A percentile compares a stretch with the other conserved stretches of the same genome.
phyloP scores from a whole-genome alignment of 2,113 vertebrate species.

The Plecturocebus donacophilus region DNA sequence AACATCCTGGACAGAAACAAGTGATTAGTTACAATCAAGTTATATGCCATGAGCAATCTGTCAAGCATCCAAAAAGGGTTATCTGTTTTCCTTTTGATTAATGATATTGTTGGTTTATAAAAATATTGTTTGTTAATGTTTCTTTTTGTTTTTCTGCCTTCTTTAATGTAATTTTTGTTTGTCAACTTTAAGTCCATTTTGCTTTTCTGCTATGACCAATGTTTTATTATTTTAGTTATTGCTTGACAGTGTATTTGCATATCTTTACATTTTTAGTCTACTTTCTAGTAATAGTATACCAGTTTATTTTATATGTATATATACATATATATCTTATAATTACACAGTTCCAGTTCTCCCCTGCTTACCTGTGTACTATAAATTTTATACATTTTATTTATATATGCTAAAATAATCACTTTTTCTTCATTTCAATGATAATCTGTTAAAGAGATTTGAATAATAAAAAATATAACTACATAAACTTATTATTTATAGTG shows the following conservation, averaged over 20 bases:
- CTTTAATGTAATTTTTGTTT: neutral
- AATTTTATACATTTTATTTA: neutral
- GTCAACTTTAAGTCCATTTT: neutral
- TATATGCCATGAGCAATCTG: neutral
- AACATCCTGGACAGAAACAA: neutral
- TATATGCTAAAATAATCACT: neutral
- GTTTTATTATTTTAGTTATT: neutral
- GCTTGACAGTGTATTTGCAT: neutral
- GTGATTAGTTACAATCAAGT: neutral
- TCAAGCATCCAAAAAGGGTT: neutral
- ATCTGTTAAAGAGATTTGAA: neutral
- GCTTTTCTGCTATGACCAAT: neutral
- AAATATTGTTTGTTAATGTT: neutral
- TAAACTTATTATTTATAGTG: neutral
- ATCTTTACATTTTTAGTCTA: neutral
- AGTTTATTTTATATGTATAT: neutral
- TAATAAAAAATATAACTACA: neutral
- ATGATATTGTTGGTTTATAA: neutral
- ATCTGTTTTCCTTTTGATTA: neutral
- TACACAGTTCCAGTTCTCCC: neutral
- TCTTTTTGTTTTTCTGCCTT: too few species aligned
- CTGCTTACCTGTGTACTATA: neutral
- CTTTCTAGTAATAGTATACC: neutral
- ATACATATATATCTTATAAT: neutral
- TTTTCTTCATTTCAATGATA: neutral